Conservation (phyloP, 2,888 invertebrate species). For the Drosophila tripunctata region DNA sequence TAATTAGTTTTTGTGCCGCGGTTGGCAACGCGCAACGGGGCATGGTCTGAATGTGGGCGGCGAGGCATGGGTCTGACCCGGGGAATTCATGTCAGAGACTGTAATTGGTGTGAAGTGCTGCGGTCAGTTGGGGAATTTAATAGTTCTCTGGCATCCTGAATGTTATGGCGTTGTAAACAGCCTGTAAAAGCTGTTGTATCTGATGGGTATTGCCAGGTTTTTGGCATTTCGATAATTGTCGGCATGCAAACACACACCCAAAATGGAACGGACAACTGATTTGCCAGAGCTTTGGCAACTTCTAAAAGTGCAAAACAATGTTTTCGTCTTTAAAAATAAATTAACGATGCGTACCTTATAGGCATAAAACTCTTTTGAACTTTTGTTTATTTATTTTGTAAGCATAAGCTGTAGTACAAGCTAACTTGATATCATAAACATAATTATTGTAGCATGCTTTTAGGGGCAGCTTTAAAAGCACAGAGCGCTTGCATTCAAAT, state of each 20-base stretch:
- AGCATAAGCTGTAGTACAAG: no score
- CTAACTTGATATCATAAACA: no score
- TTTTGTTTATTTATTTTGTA: no score
- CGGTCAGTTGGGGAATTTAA: constrained; percentile 4
- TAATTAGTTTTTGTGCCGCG: constrained; percentile 77
- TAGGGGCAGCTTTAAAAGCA: no score
- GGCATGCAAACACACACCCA: neutral
- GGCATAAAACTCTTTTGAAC: no score
- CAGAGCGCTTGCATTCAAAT: no score
- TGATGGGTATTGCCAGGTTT: constrained; percentile 1
- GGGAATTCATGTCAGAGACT: neutral
- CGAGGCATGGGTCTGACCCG: neutral
- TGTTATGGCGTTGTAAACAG: constrained; percentile 8
- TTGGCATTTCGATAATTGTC: constrained; percentile 6
- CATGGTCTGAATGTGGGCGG: neutral
- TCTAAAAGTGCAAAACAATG: neutral
- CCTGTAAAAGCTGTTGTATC: constrained; percentile 12
- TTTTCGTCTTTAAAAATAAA: neutral
- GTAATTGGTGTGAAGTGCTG: constrained; percentile 7
- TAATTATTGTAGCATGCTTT: no score
- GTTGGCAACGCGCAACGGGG: constrained; percentile 24
- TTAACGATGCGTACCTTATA: neutral
- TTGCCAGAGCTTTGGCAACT: neutral
- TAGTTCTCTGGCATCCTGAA: neutral
- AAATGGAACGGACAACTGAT: neutral